phyloP scores from a whole-genome alignment of 2,797 vertebrate genomes.

The Monodelphis domestica region DNA sequence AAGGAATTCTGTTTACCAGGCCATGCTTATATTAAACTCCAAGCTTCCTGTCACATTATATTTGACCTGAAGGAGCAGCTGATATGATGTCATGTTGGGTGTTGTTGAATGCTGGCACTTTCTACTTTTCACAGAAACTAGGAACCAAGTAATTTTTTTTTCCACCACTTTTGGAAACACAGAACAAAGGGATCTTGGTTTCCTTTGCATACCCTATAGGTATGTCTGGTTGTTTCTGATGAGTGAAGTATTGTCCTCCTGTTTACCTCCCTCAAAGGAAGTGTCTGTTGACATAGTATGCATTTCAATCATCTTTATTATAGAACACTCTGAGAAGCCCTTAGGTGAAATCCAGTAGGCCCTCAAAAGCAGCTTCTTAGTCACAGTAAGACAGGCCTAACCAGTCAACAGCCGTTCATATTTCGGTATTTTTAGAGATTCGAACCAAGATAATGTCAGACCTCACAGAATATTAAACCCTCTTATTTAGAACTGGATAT shows the following conservation, averaged over 20 bases:
- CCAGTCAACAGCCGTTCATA: conserved; percentile 65
- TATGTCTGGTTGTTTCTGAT: conserved; percentile 83
- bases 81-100: conserved; percentile 66
- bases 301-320: conserved; percentile 85
- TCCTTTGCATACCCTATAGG: conserved; percentile 75
- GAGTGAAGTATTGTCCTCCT: conserved; percentile 88
- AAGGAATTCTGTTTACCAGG: background rate
- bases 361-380: conserved; percentile 78
- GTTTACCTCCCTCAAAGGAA: conserved; percentile 91
- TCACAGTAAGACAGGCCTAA: conserved; percentile 77
- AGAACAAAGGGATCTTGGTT: conserved; percentile 64
- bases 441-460: conserved; percentile 86
- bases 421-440: conserved; percentile 88
- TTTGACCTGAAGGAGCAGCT: conserved; percentile 77
- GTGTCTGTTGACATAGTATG: conserved; percentile 86
- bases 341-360: conserved; percentile 67
- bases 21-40: background rate
- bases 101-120: conserved; percentile 47
- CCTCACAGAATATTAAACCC: conserved; percentile 79
- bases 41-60: conserved; percentile 62
- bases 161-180: conserved; percentile 40
- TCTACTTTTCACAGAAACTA: conserved; percentile 73
- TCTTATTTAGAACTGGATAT: conserved; percentile 56
- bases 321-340: conserved; percentile 77
- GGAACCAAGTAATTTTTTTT: conserved; percentile 38